Base-by-base conservation (phyloP, 2,797 vertebrate genomes). In the Mus spretus region DNA sequence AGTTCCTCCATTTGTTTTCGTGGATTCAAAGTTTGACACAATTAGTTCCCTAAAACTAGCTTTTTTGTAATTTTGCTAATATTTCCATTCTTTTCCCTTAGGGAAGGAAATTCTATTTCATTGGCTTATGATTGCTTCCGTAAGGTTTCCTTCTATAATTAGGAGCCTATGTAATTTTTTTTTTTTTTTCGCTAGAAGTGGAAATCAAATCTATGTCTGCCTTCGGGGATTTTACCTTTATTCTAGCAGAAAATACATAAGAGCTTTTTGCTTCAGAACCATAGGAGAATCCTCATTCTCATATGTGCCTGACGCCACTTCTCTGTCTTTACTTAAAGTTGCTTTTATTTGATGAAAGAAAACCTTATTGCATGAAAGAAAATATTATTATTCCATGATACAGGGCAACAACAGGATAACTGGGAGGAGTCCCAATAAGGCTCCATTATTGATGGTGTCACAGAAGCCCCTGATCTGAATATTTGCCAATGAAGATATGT, bases 21-120 rank as follows among this genome's bases (percentile, higher is more conserved):
- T 50, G 74, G 31, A 91, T 90, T 93, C 90, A 50, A 86, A 81
- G 53, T 78, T 87, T 93, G 14, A 93, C 82, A 90, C 34, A 94
- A 92, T 96, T 94, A 96, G 24, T 44, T 82, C 87, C 15, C 55
- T 65, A 84, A 94, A 92, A 77, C 94, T 96, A 92, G 90, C 4
- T 55, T 96, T 93, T 95, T 92, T 44, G 44, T 94, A 94, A 95
- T 82, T 90, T 86, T 96, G 44, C 84, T 95, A 91, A 90, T 55
- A 95, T 97, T 97, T 96, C 37, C 13, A 67, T 84, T 94, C 63
- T 61, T 7, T 94, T 89, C 37, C 90, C 78, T 93, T n/a, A 75
- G 24, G 88, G 44, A 90, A 89, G 70, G 15, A 11, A 97, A 96
- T 94, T 93, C 44, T 80, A 80, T 94, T 97, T 93, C 81, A 95